These are phyloP conservation scores for Somateria mollissima DNA, from an alignment of 2,797 vertebrate species.

Conservation along the genomic window DNA sequence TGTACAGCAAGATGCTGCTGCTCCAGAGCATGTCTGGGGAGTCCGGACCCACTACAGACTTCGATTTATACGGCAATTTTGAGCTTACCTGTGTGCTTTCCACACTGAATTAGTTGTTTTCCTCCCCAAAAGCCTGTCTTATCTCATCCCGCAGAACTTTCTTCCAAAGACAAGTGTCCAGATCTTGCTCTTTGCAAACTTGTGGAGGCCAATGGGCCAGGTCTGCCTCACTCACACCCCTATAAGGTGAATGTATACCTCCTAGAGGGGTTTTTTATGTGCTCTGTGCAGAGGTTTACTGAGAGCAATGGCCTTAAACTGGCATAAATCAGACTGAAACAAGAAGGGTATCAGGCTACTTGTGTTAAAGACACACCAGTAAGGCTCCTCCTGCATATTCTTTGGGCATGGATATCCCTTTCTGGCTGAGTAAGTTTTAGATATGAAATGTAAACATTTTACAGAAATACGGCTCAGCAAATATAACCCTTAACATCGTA, in stretches of 20 bases:
- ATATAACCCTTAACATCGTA: not conserved
- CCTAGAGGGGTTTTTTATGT: not conserved
- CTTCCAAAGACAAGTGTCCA: not conserved
- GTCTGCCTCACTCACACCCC: not conserved
- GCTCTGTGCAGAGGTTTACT: not conserved
- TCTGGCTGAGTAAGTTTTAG: not conserved
- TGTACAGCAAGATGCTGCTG: not conserved
- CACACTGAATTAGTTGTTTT: not conserved
- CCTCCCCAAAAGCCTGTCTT: not conserved
- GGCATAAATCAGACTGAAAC: not conserved
- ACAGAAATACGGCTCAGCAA: not conserved
- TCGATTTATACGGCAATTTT: not conserved
- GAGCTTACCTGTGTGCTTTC: not conserved
- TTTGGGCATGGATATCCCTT: not conserved
- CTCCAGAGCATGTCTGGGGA: not conserved
- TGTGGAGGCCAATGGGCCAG: rapidly evolving
- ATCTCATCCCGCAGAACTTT: not conserved
- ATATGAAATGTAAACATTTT: not conserved
- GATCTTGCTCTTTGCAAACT: not conserved
- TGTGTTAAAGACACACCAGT: not conserved
- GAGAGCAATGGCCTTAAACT: not conserved
- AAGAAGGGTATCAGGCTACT: not conserved
- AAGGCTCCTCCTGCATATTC: not conserved
- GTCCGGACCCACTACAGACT: not conserved
- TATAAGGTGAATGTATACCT: not conserved